These are phyloP conservation scores for Melitaea cinxia DNA, from an alignment of 1,140 invertebrate species.

Conservation along the genomic window DNA sequence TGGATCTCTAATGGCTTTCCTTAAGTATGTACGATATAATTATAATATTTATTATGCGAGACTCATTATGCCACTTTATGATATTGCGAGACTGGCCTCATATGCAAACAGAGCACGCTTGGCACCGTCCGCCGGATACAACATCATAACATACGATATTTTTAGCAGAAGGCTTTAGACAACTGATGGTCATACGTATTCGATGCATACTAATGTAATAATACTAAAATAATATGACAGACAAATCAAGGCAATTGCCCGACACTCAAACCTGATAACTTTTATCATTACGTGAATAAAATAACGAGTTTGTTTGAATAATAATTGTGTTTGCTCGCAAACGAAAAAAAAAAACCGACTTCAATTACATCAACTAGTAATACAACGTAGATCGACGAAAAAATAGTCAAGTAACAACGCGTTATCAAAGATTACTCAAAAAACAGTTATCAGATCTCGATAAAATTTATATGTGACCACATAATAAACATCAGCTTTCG, in stretches of 20 bases:
- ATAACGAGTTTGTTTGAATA: background rate
- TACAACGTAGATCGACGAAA: too few species aligned
- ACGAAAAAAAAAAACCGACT: too few species aligned
- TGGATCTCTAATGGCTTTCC: background rate
- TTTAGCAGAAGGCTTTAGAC: constrained; percentile 48
- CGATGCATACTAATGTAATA: constrained; percentile 21
- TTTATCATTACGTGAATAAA: background rate
- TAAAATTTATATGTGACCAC: too few species aligned
- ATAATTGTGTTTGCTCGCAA: too few species aligned
- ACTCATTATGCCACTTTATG: constrained; percentile 18
- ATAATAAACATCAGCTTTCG: too few species aligned
- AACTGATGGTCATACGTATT: constrained; percentile 31
- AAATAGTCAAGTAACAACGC: too few species aligned
- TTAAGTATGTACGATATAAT: constrained; percentile 2
- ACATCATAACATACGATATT: constrained; percentile 53
- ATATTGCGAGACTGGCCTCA: constrained; percentile 36
- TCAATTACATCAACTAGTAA: too few species aligned
- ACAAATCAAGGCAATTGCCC: background rate
- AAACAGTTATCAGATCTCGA: too few species aligned
- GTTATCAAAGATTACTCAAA: too few species aligned
- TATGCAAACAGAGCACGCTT: constrained; percentile 62
- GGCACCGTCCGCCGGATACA: constrained; percentile 59
- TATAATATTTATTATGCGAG: constrained; percentile 21
- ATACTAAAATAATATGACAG: background rate
- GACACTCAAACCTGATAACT: background rate